These are phyloP conservation scores for Chironomus tepperi DNA, from an alignment of 1,140 invertebrate species.

Conservation along the genomic window DNA sequence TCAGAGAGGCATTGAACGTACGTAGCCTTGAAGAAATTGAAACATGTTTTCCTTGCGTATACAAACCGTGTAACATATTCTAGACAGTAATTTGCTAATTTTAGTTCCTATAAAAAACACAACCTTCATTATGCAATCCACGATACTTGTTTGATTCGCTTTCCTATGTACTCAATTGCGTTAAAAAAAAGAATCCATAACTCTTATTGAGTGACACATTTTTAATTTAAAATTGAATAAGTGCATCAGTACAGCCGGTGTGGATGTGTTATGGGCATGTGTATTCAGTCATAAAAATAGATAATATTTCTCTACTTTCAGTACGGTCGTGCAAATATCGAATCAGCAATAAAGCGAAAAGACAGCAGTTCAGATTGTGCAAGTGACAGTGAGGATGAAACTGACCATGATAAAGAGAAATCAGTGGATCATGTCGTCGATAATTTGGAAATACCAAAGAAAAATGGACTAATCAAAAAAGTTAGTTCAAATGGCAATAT, in stretches of 20 bases:
- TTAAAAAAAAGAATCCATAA: background rate
- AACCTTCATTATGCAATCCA: background rate
- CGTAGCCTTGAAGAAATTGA: background rate
- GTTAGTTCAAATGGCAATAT: constrained; percentile 25
- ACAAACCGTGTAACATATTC: background rate
- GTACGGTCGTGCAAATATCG: constrained; percentile 72
- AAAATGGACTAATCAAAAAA: constrained; percentile 19
- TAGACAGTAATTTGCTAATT: background rate
- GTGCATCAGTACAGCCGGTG: background rate
- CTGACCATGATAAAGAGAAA: background rate
- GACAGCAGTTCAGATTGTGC: constrained; percentile 41
- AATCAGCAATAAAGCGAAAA: constrained; percentile 51
- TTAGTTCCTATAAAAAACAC: background rate
- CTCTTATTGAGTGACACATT: background rate
- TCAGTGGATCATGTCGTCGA: background rate
- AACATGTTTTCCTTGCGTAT: background rate
- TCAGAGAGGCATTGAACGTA: background rate
- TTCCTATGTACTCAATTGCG: background rate
- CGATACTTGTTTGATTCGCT: too few relatives aligned
- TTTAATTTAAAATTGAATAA: background rate
- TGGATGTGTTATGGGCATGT: too few relatives aligned
- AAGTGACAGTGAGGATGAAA: constrained; percentile 21
- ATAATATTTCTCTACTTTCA: constrained; percentile 36
- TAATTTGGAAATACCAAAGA: constrained; percentile 25
- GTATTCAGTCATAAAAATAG: background rate